Percentiles rank a stretch among this genome's conserved stretches.
phyloP scores from a whole-genome alignment of 1,140 invertebrate species.

The Tetramorium alpestre region DNA sequence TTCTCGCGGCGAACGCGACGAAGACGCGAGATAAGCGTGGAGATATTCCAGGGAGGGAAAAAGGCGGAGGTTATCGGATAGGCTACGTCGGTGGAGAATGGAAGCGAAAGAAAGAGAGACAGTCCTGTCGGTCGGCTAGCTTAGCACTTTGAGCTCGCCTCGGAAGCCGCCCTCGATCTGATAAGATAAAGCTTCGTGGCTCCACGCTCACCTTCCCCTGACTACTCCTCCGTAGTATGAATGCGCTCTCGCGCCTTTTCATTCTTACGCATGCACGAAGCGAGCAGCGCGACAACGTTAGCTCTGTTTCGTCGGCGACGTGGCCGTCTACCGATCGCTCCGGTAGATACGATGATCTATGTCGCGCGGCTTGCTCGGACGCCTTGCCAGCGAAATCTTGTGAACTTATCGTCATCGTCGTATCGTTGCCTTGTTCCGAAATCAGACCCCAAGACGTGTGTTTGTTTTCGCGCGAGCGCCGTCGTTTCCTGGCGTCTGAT shows the following conservation, averaged over 20 bases:
- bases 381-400: slow-evolving; percentile 58
- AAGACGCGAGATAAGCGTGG: slow-evolving; percentile 32
- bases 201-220: slow-evolving; percentile 18
- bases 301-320: slow-evolving; percentile 57
- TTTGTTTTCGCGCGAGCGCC: slow-evolving; percentile 33
- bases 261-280: slow-evolving; percentile 27
- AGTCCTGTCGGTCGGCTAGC: slow-evolving; percentile 60
- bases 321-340: slow-evolving; percentile 63
- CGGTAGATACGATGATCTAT: slow-evolving; percentile 74
- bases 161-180: slow-evolving; percentile 73
- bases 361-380: slow-evolving; percentile 69
- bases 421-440: background rate
- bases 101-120: background rate
- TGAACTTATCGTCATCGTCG: background rate
- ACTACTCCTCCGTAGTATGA: slow-evolving; percentile 54
- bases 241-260: slow-evolving; percentile 13
- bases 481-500: slow-evolving; percentile 30
- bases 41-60: slow-evolving; percentile 35
- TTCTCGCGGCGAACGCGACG: slow-evolving; percentile 49
- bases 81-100: background rate
- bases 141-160: slow-evolving; percentile 72
- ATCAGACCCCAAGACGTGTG: background rate
- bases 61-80: slow-evolving; percentile 18
- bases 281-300: slow-evolving; percentile 37
- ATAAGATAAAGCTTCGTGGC: slow-evolving; percentile 71